Conservation (phyloP, 2,888 invertebrate species). For the Chirona hameri region DNA sequence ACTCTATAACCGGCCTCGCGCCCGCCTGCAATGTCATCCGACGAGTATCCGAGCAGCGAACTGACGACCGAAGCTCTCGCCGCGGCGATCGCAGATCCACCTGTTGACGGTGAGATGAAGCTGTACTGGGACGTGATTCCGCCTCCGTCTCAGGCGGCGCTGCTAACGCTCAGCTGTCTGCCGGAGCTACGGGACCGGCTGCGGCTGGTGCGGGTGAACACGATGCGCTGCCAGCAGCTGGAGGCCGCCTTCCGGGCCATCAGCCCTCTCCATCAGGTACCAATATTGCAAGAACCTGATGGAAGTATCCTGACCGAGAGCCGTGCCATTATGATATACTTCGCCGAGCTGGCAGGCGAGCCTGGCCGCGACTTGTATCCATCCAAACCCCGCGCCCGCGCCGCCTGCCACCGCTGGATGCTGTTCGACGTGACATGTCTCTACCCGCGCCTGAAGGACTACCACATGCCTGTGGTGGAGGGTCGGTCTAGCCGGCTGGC, state of each 20-base stretch:
- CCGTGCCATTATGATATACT: neutral
- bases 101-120: neutral
- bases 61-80: neutral
- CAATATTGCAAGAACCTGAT: neutral
- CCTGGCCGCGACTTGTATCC: neutral
- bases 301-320: neutral
- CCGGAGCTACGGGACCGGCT: neutral
- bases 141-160: conserved; percentile 2
- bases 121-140: conserved; percentile 4
- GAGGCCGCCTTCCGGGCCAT: neutral
- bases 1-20: no score
- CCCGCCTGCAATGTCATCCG: neutral
- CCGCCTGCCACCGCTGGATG: neutral
- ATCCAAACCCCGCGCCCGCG: neutral
- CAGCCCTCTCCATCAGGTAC: neutral
- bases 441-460: neutral
- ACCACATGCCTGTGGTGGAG: conserved; percentile 5
- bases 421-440: neutral
- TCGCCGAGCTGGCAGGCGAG: neutral
- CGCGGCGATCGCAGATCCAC: neutral
- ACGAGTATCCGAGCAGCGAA: neutral
- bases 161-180: neutral
- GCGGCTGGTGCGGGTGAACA: neutral
- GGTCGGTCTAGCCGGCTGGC: neutral
- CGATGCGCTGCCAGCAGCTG: neutral